Conservation (phyloP, 2,888 invertebrate species). For the Drosophila kambysellisi region DNA sequence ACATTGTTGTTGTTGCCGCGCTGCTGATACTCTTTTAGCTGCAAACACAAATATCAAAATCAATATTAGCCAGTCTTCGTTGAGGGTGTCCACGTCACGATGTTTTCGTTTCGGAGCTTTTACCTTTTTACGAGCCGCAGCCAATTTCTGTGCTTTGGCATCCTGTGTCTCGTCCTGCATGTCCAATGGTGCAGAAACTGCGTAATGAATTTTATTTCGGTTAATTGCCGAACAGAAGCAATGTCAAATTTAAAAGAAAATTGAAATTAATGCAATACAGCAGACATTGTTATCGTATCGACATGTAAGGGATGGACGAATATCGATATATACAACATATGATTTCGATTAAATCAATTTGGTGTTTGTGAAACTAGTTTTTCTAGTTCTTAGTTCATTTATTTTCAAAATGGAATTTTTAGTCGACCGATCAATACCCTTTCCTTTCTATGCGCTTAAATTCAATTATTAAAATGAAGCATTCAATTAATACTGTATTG, state of each 20-base stretch:
- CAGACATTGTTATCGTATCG: conserved; percentile 27
- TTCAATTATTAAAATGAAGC: background rate
- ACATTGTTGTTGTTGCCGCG: conserved; percentile 62
- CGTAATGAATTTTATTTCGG: background rate
- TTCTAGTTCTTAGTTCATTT: background rate
- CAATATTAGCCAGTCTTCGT: conserved; percentile 41
- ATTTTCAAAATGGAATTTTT: background rate
- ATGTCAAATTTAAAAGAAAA: conserved; percentile 40
- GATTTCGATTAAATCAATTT: background rate
- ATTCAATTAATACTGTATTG: too few species aligned
- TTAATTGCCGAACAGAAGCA: conserved; percentile 3
- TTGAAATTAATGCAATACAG: conserved; percentile 18
- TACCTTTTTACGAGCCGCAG: conserved; percentile 85
- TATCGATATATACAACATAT: conserved; percentile 15
- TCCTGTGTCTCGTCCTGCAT: conserved; percentile 83
- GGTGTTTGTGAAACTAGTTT: background rate
- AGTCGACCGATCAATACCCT: background rate
- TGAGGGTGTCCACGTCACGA: conserved; percentile 72
- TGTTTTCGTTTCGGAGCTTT: conserved; percentile 27
- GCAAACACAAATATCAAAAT: conserved; percentile 45
- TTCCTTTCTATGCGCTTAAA: background rate
- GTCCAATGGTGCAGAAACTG: conserved; percentile 38
- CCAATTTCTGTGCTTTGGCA: conserved; percentile 83
- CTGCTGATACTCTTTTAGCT: conserved; percentile 83
- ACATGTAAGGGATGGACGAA: conserved; percentile 7